These are phyloP conservation scores for Rutilus rutilus DNA, from an alignment of 2,113 vertebrate species.

Conservation along the genomic window DNA sequence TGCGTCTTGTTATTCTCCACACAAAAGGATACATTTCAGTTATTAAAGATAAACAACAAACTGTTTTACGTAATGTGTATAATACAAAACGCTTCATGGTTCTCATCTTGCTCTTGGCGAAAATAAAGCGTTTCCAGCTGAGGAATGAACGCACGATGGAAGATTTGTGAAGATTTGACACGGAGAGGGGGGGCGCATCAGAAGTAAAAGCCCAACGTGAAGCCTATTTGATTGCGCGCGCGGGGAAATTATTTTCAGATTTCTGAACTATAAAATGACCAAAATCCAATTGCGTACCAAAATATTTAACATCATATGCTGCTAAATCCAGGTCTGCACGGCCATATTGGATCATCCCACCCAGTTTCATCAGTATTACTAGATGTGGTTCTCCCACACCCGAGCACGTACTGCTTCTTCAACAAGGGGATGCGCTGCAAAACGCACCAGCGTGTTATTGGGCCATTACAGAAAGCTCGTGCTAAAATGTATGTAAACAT, in stretches of 20 bases:
- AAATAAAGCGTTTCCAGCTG: constrained; percentile 33
- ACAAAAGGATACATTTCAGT: background rate
- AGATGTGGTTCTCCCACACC: constrained; percentile 34
- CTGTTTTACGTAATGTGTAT: background rate
- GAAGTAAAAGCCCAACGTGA: background rate
- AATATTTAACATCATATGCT: background rate
- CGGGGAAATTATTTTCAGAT: background rate
- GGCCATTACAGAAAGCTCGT: background rate
- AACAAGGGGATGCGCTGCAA: constrained; percentile 24
- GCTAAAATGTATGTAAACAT: background rate
- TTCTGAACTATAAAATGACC: background rate
- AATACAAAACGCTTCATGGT: background rate
- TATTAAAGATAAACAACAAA: background rate
- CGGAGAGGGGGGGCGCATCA: background rate
- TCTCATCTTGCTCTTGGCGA: background rate
- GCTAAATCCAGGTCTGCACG: constrained; percentile 41
- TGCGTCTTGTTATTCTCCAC: background rate
- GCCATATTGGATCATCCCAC: constrained; percentile 57
- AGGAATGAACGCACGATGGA: constrained; percentile 20
- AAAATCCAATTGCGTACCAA: background rate
- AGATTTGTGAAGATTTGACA: constrained; percentile 9
- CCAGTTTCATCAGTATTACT: constrained; percentile 34
- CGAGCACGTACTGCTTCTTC: constrained; percentile 9
- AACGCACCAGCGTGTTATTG: background rate
- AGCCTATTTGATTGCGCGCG: background rate